Conservation (phyloP, 2,888 invertebrate species). For the Stenodema calcarata region DNA sequence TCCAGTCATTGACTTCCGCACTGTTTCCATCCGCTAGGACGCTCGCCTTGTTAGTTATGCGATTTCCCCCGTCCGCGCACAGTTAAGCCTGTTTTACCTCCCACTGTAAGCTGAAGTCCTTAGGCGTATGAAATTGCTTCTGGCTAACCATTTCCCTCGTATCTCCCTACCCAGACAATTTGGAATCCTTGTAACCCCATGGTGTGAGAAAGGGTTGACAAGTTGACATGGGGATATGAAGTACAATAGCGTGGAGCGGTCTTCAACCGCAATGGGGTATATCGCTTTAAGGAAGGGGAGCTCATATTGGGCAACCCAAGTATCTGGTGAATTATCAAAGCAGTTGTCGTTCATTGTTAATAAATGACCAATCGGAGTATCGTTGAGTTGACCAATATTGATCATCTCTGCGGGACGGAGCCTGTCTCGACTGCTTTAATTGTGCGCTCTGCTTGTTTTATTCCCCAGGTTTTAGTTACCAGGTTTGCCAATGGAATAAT, state of each 20-base stretch:
- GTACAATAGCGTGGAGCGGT: neutral
- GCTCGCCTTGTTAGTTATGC: no score
- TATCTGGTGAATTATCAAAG: neutral
- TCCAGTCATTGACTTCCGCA: no score
- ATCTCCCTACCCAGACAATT: neutral
- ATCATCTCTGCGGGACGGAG: no score
- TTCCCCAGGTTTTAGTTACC: no score
- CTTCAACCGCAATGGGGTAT: neutral
- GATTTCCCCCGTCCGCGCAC: no score
- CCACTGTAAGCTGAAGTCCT: neutral
- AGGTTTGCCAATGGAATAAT: no score
- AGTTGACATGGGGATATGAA: conserved; percentile 30
- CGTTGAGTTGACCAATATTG: no score
- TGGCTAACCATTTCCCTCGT: neutral
- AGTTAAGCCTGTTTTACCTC: no score
- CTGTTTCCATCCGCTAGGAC: no score
- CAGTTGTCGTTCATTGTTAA: neutral
- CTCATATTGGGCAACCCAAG: neutral
- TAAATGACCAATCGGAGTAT: no score
- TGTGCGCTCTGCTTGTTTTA: no score
- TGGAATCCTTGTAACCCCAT: neutral
- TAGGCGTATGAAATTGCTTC: neutral
- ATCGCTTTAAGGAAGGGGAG: conserved; percentile 18
- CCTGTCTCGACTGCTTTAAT: no score
- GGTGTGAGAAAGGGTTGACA: conserved; percentile 26